Percentiles rank a stretch among this genome's conserved stretches.
These are phyloP conservation scores for Semicossyphus pulcher DNA, from an alignment of 2,113 vertebrate species.

Conservation along the genomic window DNA sequence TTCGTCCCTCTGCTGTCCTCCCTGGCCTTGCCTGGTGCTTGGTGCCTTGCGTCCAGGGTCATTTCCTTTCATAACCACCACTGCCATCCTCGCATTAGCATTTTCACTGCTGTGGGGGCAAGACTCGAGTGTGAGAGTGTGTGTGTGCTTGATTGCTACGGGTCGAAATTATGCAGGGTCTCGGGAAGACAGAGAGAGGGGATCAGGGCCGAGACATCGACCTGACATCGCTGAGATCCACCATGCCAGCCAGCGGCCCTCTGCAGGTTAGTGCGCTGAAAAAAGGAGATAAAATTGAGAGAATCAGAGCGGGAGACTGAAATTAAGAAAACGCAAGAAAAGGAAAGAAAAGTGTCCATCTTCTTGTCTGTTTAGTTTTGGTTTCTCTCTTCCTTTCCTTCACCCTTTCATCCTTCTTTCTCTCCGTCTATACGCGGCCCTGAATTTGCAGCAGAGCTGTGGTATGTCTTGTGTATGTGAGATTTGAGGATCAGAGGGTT, in stretches of 20 bases:
- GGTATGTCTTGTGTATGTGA: slow-evolving; percentile 72
- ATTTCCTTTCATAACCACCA: slow-evolving; percentile 57
- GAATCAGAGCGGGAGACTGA: not conserved
- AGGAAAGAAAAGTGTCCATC: not conserved
- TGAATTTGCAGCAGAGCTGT: slow-evolving; percentile 60
- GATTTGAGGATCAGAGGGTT: slow-evolving; percentile 65
- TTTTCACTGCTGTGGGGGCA: slow-evolving; percentile 51
- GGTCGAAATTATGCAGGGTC: slow-evolving; percentile 73
- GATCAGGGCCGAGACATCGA: slow-evolving; percentile 78
- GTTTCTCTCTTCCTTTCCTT: slow-evolving; percentile 11
- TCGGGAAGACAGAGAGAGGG: slow-evolving; percentile 75
- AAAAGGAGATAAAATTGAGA: not conserved
- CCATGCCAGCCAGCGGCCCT: slow-evolving; percentile 77
- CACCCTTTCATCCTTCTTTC: not conserved
- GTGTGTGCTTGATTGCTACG: slow-evolving; percentile 10
- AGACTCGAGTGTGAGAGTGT: slow-evolving; percentile 10
- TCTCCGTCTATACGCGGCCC: slow-evolving; percentile 25
- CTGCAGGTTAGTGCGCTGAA: slow-evolving; percentile 72
- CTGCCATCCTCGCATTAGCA: slow-evolving; percentile 60
- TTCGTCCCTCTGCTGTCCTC: slow-evolving; percentile 61
- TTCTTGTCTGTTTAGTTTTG: not conserved
- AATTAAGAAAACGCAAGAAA: not conserved
- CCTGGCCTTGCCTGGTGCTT: slow-evolving; percentile 51
- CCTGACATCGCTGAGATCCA: slow-evolving; percentile 79
- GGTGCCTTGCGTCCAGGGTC: slow-evolving; percentile 64